A percentile compares a stretch with the other conserved stretches of the same genome.
Evolutionary conservation across 1,140 invertebrate genomes (phyloP).

Genomic region (Laodelphax striatellus): DNA sequence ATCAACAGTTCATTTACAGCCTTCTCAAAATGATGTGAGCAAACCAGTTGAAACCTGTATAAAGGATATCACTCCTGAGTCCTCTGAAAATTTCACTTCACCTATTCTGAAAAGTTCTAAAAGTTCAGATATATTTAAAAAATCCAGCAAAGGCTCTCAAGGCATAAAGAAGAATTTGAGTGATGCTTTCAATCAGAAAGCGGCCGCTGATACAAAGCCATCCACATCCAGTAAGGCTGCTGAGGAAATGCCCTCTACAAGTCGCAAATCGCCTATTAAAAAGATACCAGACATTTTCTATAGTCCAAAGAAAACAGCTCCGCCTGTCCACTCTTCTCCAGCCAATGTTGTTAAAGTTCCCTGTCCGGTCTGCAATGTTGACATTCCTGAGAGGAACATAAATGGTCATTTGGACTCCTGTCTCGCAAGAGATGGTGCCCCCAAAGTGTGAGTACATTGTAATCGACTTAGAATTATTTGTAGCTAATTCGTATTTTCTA

Average conservation of each 20-base stretch:
- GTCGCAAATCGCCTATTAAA: background rate
- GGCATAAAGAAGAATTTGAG: background rate
- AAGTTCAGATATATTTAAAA: background rate
- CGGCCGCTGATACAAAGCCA: background rate
- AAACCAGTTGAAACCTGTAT: too few relatives aligned
- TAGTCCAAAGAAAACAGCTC: slow-evolving; percentile 29
- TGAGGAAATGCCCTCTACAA: background rate
- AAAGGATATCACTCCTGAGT: background rate
- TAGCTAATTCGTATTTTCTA: background rate
- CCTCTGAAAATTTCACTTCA: background rate
- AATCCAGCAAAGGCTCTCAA: background rate
- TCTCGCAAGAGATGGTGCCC: slow-evolving; percentile 27
- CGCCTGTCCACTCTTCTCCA: slow-evolving; percentile 10
- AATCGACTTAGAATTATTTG: background rate
- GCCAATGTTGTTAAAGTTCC: slow-evolving; percentile 25
- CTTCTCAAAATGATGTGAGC: too few relatives aligned
- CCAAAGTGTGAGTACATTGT: background rate
- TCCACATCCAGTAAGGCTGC: background rate
- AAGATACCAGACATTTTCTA: slow-evolving; percentile 19
- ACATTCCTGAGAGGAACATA: slow-evolving; percentile 33
- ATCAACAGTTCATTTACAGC: slow-evolving; percentile 4
- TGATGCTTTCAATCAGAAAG: background rate
- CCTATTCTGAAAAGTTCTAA: background rate
- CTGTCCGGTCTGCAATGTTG: slow-evolving; percentile 43
- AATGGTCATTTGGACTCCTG: slow-evolving; percentile 44